A percentile compares a stretch with the other conserved stretches of the same genome.
These are phyloP conservation scores for Thelohanellus kitauei DNA, from an alignment of 30 jellyfish, hydroid and myxozoan genomes.

Conservation along the genomic window DNA sequence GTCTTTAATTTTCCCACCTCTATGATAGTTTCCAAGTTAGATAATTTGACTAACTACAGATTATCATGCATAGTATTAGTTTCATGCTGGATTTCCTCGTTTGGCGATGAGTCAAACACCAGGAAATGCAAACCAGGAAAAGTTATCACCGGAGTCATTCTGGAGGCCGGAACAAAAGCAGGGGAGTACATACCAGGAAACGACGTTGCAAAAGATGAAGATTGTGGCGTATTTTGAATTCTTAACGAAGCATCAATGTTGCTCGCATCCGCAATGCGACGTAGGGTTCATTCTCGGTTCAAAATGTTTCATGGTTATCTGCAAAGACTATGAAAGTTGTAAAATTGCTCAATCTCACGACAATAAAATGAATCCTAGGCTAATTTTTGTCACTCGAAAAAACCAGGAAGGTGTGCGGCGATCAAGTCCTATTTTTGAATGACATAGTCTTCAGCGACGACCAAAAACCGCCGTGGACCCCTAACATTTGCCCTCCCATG, in stretches of 20 bases:
- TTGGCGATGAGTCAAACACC: too few species aligned
- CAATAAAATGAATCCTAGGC: constrained; percentile 42
- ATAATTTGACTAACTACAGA: too few species aligned
- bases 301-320: constrained; percentile 59
- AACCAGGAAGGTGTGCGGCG: constrained; percentile 78
- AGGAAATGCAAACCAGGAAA: background rate
- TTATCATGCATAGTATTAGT: too few species aligned
- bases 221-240: background rate
- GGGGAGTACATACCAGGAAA: background rate
- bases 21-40: too few species aligned
- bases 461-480: background rate
- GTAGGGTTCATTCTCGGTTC: background rate
- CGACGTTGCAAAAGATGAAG: background rate
- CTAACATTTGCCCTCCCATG: constrained; percentile 27
- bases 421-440: constrained; percentile 18
- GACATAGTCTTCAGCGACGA: background rate
- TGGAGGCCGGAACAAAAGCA: background rate
- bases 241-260: background rate
- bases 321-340: constrained; percentile 62
- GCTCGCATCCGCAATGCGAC: background rate
- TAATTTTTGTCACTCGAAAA: constrained; percentile 75
- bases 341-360: constrained; percentile 44
- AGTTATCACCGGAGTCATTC: background rate
- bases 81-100: too few species aligned
- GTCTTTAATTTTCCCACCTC: too few species aligned